Base-by-base conservation (phyloP, 2,888 invertebrate genomes). In the Clitarchus hookeri region DNA sequence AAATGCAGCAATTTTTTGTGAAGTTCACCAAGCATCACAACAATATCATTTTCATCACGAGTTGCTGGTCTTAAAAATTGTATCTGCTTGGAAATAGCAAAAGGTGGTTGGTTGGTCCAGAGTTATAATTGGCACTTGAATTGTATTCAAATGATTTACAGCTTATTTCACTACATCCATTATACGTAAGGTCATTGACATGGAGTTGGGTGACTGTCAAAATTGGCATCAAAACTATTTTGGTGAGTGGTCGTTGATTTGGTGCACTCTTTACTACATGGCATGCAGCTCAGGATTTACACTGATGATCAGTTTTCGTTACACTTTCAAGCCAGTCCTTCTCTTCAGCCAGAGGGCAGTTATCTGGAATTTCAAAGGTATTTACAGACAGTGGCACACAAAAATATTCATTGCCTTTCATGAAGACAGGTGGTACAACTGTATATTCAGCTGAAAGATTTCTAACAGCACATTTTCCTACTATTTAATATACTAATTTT, bases 101-200 rank as follows among this genome's bases (percentile, higher is more conserved):
- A 85, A 26, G 83, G 54, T 53, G 83, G 82, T 48, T 85, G 83
- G 82, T 48, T 85, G 85, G 27, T 85, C 85, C 9, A 80, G n/a
- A 48, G 26, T 26, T 27, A 85, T 85, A 53, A 83, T 48, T 44
- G 53, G 83, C 48, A 80, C 48, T 25, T 82, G 83, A 1, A 53
- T 27, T 25, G 48, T 23, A 82, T 85, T 85, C 26, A 85, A 44
- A 82, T 85, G 83, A 36, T 85, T 85, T 11, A 85, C 83, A 44
- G 83, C 85, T 19, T n/a, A 0, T 85, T 83, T 83, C 36, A 36
- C 36, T 6, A 83, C 85, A 65, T 85, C 44, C 11, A 83, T 44
- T 82, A 23, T 23, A 83, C 83, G 83, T 54, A 85, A 65, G 53
- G 83, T 85, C 83, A 85, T 83, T 79, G n/a, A 19, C 53, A 80